These are phyloP conservation scores for Trichoplusia ni DNA, from an alignment of 1,140 invertebrate species.

Conservation along the genomic window DNA sequence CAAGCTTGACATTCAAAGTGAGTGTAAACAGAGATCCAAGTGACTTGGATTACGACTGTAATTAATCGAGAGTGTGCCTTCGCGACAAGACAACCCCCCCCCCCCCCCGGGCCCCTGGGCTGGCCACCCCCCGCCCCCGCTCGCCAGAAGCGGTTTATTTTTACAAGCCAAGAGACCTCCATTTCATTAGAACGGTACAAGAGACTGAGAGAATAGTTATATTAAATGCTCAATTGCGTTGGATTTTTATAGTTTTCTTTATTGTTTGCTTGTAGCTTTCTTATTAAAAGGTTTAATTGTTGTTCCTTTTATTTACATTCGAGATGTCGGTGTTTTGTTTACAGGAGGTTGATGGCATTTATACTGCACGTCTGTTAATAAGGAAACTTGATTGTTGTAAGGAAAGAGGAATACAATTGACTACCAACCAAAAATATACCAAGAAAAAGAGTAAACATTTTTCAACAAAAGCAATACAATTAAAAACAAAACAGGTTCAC, in stretches of 20 bases:
- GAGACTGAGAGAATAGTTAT: conserved; percentile 39
- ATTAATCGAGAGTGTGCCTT: conserved; percentile 46
- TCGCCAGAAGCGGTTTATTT: conserved; percentile 32
- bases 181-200: conserved; percentile 49
- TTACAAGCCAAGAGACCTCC: conserved; percentile 38
- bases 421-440: too few relatives aligned
- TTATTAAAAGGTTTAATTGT: conserved; percentile 1
- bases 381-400: too few relatives aligned
- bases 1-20: conserved; percentile 17
- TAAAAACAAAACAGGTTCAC: too few relatives aligned
- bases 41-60: conserved; percentile 40
- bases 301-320: neutral
- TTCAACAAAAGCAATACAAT: too few relatives aligned
- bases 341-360: too few relatives aligned
- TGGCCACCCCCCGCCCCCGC: neutral
- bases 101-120: neutral
- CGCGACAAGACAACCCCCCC: conserved; percentile 20
- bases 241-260: conserved; percentile 33
- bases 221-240: conserved; percentile 44
- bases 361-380: too few relatives aligned
- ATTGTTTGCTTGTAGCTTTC: conserved; percentile 6
- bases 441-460: too few relatives aligned
- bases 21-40: conserved; percentile 24
- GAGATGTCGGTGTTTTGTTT: too few relatives aligned
- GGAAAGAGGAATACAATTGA: too few relatives aligned